Base-by-base conservation (phyloP, 2,888 invertebrate genomes). In the Polydrusus pterygomalis region DNA sequence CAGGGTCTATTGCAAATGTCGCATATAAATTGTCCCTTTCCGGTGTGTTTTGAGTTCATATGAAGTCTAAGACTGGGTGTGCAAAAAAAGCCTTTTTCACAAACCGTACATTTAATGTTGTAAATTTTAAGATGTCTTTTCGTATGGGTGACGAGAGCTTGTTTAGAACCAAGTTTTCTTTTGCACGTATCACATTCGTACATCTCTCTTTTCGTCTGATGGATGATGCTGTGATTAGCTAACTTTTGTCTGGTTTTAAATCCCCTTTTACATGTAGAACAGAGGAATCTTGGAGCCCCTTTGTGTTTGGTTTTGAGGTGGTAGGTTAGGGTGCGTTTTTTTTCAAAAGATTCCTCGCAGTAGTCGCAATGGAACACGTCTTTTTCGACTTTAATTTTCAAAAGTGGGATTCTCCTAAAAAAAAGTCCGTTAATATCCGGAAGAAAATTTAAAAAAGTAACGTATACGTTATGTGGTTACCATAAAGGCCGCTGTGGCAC, bases 141-240 rank as follows among this genome's bases (percentile, higher is more conserved):
- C 2, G 51, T 69, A 62, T 79, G 79, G 6, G 43, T 60, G 10
- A 73, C n/a, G 11, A 83, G 75, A 0, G 82, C 81, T 5, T 82
- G 80, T 68, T 83, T 83, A 1, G 82, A 81, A 34, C 78, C 80
- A 78, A 91, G 89, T 56, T 89, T 89, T 79, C 90, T 91, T 0
- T 90, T 89, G 78, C 92, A 92, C 0, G 89, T 85, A 0, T 90
- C 87, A 78, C 92, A 92, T 60, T 81, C 78, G 69, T 77, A 83
- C 0, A 77, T 69, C 18, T 77, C 78, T 67, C 79, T 77, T 56
- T 79, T 77, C 2, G 62, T 58, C 8, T 80, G 74, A 54, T 79
- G 79, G 7, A 76, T 74, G 13, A 70, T 63, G 62, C 81, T 79
- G 73, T 86, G 86, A n/a, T 80, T 73, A 0, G 81, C 77, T 65